Percentiles rank a stretch among this genome's conserved stretches.
These are phyloP conservation scores for Aphelenchoides fujianensis DNA, from an alignment of 1,140 invertebrate species.

Conservation along the genomic window DNA sequence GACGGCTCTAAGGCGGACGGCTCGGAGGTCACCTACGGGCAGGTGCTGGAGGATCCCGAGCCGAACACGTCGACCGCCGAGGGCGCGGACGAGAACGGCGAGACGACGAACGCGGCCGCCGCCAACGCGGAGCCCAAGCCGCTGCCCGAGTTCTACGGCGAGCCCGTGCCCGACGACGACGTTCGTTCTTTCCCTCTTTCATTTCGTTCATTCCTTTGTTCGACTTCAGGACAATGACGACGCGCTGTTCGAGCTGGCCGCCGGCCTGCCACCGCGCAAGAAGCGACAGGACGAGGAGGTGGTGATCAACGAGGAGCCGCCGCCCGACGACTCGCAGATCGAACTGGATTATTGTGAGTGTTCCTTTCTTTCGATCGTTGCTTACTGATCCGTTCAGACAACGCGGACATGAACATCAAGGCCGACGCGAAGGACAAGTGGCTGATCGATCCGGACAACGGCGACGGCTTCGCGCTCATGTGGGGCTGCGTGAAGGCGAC, in stretches of 20 bases:
- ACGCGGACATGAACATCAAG: slow-evolving; percentile 51
- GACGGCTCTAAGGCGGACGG: neutral
- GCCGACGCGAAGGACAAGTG: slow-evolving; percentile 45
- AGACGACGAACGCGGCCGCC: slow-evolving; percentile 6
- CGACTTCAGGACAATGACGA: slow-evolving; percentile 50
- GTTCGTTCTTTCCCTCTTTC: too few relatives aligned
- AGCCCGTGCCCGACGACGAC: slow-evolving; percentile 49
- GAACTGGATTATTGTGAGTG: slow-evolving; percentile 51
- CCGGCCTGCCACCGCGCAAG: slow-evolving; percentile 33
- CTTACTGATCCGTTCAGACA: slow-evolving; percentile 37
- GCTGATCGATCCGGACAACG: slow-evolving; percentile 50
- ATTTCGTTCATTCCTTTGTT: too few relatives aligned
- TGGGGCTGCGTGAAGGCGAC: slow-evolving; percentile 49
- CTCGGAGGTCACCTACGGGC: slow-evolving; percentile 4
- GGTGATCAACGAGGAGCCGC: slow-evolving; percentile 39
- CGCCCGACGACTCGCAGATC: slow-evolving; percentile 42
- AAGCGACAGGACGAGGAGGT: slow-evolving; percentile 19
- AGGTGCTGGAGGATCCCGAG: slow-evolving; percentile 44
- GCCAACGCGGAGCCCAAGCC: slow-evolving; percentile 40
- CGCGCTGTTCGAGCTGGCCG: slow-evolving; percentile 44
- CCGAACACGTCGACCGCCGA: slow-evolving; percentile 26
- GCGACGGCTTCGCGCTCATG: slow-evolving; percentile 51
- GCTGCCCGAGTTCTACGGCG: slow-evolving; percentile 46
- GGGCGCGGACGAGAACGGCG: slow-evolving; percentile 15
- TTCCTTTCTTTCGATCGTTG: neutral